These are phyloP conservation scores for Wiebesia pumilae DNA, from an alignment of 1,140 invertebrate genomes.

Conservation along the genomic window DNA sequence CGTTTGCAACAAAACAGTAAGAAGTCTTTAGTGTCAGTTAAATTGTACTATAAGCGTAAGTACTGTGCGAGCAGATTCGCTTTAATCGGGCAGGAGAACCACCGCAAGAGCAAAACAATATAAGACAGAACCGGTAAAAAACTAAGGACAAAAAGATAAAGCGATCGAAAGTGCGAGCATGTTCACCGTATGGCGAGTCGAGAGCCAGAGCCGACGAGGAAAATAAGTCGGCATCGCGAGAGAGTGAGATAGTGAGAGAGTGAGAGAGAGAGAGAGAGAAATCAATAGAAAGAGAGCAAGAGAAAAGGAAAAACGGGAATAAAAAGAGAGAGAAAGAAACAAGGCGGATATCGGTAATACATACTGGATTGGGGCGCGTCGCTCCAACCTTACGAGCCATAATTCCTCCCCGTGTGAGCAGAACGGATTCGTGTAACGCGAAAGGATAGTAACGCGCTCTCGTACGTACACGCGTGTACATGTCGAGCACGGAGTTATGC, in stretches of 20 bases:
- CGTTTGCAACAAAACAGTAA: background rate
- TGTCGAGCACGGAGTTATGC: background rate
- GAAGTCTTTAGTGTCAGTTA: background rate
- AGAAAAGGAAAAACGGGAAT: background rate
- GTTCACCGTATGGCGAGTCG: conserved; percentile 8
- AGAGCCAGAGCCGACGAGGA: background rate
- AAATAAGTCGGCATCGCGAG: background rate
- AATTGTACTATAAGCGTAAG: conserved; percentile 4
- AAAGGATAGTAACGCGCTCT: background rate
- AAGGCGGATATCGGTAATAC: background rate
- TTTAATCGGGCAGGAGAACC: background rate
- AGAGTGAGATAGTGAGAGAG: background rate
- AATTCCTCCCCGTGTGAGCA: conserved; percentile 18
- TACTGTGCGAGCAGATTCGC: background rate
- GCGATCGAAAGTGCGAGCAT: conserved; percentile 13
- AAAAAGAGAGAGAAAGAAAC: background rate
- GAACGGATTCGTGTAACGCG: conserved; percentile 13
- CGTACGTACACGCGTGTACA: no score
- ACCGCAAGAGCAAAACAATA: background rate
- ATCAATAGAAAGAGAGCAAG: background rate
- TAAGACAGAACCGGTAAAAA: conserved; percentile 3
- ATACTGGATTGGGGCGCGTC: no score
- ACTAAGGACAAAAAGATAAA: background rate
- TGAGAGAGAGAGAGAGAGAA: background rate
- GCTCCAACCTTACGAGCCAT: background rate